Base-by-base conservation (phyloP, 2,797 vertebrate genomes). In the Pelobates cultripes region DNA sequence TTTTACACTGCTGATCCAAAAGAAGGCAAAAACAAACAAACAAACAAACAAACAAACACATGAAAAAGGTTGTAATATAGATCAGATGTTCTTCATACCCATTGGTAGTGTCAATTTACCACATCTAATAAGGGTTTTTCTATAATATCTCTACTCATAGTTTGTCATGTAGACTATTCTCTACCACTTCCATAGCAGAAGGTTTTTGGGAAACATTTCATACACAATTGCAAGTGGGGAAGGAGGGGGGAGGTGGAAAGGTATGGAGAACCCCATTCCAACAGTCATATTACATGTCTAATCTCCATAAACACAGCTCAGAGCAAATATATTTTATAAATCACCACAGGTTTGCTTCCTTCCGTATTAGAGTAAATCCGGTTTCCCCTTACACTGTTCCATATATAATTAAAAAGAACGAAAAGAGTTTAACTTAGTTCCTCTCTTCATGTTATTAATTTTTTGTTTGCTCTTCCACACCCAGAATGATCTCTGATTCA, bases 371-470 rank as follows among this genome's bases (percentile, higher is more conserved):
- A 7, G 5, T 40, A 28, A 64, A 64, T 28, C 3, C 28, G n/a
- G n/a, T 28, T 28, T 28, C 61, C 10, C n/a, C 5, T 64, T 41
- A 64, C 61, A 64, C 6, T 40, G 28, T 6, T 64, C 17, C 28
- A 64, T 64, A 40, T 40, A n/a, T 28, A 64, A 28, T 17, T 6
- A 17, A 5, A 40, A 64, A 4, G 4, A 61, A 64, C 15, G 1
- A 57, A 57, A 57, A 12, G 1, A 57, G 13, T 14, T 57, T 12
- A 57, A 57, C 13, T 57, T 57, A 15, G 55, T 57, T 6, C 13
- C 13, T 57, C 55, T 57, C 55, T 12, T 57, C 13, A 15, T 57
- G 10, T 51, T 64, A 69, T 77, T n/a, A 70, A 70, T 78, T 42
- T 44, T 67, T 67, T 70, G 44, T 67, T 79, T 43, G 53, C 12